A percentile compares a stretch with the other conserved stretches of the same genome.
These are phyloP conservation scores for Thripadectes ignobilis DNA, from an alignment of 2,797 vertebrate species.

Conservation along the genomic window DNA sequence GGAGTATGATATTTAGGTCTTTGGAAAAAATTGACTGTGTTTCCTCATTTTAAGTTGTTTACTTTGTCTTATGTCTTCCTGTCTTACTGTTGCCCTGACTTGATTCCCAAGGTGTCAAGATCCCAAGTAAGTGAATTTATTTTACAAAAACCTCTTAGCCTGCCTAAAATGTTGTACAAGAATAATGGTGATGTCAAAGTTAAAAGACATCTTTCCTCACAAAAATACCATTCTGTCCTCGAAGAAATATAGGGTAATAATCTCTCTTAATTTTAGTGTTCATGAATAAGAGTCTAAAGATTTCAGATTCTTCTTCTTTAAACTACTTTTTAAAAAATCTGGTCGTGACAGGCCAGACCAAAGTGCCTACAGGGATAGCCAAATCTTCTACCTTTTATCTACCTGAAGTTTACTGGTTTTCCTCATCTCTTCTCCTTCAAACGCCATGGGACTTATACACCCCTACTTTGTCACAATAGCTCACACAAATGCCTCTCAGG, in stretches of 20 bases:
- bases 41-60: not conserved
- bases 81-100: not conserved
- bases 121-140: not conserved
- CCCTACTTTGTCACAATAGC: not conserved
- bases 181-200: not conserved
- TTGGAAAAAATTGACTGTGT: not conserved
- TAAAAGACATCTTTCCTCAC: not conserved
- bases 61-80: not conserved
- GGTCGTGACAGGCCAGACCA: not conserved
- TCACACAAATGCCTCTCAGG: not conserved
- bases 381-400: slow-evolving; percentile 7
- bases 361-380: not conserved
- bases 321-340: slow-evolving; percentile 3
- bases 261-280: not conserved
- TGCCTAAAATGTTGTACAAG: not conserved
- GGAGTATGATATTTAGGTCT: not conserved
- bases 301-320: not conserved
- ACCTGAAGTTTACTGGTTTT: not conserved
- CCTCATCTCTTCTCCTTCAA: slow-evolving; percentile 12
- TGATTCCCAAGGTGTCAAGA: not conserved
- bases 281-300: not conserved
- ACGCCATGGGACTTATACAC: not conserved
- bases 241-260: not conserved
- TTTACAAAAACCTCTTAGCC: not conserved
- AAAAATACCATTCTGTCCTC: not conserved